Base-by-base conservation (phyloP, 2,888 invertebrate genomes). In the Cheilosia vernalis region DNA sequence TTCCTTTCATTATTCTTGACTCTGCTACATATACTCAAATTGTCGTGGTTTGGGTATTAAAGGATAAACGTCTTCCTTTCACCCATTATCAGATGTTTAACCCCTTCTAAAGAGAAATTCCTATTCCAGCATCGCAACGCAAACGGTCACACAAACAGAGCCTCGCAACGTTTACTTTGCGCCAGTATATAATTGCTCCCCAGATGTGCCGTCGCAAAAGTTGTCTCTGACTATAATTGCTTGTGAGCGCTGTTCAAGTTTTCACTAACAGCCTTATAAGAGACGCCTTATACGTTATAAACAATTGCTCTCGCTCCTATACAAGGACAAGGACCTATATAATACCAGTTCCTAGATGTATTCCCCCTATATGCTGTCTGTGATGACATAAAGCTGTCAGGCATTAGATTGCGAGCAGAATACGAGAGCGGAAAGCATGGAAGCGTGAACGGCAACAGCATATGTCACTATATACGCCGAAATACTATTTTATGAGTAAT, bases 401-500 rank as follows among this genome's bases (percentile, higher is more conserved):
- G 56, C 83, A 74, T 83, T 67, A 83, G 70, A 85, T 44, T 84
- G 70, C 64, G 69, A 84, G 69, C 70, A 51, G 74, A 80, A 76
- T 80, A 70, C 74, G 64, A 66, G 49, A 60, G 56, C 19, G 51
- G 47, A 76, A 80, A 66, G 67, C 66, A 66, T 74, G 74, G 47
- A 55, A 80, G 70, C 66, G 80, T 70, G 70, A 40, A 84, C 70
- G 58, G 84, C 61, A 70, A 78, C 66, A 51, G 70, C 81, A 84
- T 73, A 74, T 74, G 74, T 74, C 80, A 51, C 74, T 37, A 21
- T 37, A 21, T 19, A 69, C 66, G 70, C 69, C 64, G 30, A 79
- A 47, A 66, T 70, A 76, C 80, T 70, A 76, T 80, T 80, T 80
- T 85, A 80, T 85, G 80, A 85, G 80, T 80, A 76, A 85, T 85